phyloP scores from a whole-genome alignment of 2,888 invertebrate genomes.

The Frankliniella intonsa region DNA sequence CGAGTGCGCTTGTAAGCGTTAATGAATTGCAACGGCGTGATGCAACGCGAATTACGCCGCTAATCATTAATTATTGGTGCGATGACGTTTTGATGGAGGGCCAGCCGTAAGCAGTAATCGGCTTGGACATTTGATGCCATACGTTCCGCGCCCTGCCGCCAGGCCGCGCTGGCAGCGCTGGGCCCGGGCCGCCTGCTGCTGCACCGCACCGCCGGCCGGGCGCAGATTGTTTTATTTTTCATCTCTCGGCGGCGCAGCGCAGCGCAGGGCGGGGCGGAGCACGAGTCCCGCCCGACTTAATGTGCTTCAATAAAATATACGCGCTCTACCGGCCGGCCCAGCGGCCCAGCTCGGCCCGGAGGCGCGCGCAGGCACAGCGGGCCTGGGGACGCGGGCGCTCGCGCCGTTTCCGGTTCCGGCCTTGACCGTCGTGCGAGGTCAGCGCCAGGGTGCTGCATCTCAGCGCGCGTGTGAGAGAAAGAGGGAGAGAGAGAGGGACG shows the following conservation, averaged over 20 bases:
- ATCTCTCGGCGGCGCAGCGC: neutral
- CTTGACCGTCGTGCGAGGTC: no score
- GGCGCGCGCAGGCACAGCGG: neutral
- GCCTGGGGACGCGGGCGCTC: neutral
- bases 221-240: conserved; percentile 1
- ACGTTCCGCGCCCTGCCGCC: neutral
- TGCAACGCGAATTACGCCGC: conserved; percentile 11
- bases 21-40: conserved; percentile 18
- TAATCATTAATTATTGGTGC: conserved; percentile 16
- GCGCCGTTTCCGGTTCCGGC: no score
- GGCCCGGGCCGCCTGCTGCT: no score
- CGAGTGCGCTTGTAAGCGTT: neutral
- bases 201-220: neutral
- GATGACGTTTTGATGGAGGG: conserved; percentile 15
- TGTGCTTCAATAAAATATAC: neutral
- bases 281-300: neutral
- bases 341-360: neutral
- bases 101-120: neutral
- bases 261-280: neutral
- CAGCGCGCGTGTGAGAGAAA: no score
- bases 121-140: neutral
- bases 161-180: no score
- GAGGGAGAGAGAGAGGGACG: no score
- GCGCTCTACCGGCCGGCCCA: neutral
- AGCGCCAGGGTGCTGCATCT: no score